Evolutionary conservation across 2,113 vertebrate genomes (phyloP).

Genomic region (Eupsittula cactorum): DNA sequence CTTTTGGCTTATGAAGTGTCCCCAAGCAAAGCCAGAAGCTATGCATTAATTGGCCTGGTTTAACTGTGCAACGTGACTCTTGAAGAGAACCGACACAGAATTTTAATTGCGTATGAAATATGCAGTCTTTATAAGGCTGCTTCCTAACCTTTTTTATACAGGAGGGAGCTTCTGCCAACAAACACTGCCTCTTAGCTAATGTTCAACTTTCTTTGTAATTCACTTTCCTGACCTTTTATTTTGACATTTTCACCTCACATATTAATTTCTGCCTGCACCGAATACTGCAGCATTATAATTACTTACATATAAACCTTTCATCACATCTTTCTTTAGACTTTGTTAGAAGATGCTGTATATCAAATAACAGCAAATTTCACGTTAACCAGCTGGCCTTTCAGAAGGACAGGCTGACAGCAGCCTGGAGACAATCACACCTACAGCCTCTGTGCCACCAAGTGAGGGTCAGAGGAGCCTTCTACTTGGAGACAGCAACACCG

Average conservation of each 20-base stretch:
- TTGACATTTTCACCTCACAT: constrained; percentile 64
- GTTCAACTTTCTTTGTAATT: constrained; percentile 60
- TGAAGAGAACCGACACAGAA: constrained; percentile 54
- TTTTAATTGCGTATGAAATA: constrained; percentile 77
- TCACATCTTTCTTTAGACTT: constrained; percentile 63
- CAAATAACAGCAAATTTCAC: constrained; percentile 51
- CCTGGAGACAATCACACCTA: neutral
- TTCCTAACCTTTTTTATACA: constrained; percentile 52
- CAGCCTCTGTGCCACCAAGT: neutral
- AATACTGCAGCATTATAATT: constrained; percentile 65
- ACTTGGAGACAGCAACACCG: fast-evolving
- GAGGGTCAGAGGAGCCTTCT: neutral
- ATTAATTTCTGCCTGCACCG: constrained; percentile 54
- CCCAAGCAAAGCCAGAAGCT: constrained; percentile 49
- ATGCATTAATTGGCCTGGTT: constrained; percentile 75
- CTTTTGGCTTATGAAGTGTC: constrained; percentile 53
- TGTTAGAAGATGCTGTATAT: constrained; percentile 52
- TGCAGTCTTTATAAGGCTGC: constrained; percentile 62
- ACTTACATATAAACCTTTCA: constrained; percentile 67
- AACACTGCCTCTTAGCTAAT: constrained; percentile 43
- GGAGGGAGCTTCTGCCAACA: constrained; percentile 36
- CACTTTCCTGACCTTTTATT: constrained; percentile 71
- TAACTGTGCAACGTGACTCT: constrained; percentile 62
- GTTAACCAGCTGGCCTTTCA: constrained; percentile 49
- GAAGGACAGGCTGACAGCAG: neutral